A percentile compares a stretch with the other conserved stretches of the same genome.
Conservation (phyloP, 1,140 invertebrate genomes). For the Acromyrmex echinatior region DNA sequence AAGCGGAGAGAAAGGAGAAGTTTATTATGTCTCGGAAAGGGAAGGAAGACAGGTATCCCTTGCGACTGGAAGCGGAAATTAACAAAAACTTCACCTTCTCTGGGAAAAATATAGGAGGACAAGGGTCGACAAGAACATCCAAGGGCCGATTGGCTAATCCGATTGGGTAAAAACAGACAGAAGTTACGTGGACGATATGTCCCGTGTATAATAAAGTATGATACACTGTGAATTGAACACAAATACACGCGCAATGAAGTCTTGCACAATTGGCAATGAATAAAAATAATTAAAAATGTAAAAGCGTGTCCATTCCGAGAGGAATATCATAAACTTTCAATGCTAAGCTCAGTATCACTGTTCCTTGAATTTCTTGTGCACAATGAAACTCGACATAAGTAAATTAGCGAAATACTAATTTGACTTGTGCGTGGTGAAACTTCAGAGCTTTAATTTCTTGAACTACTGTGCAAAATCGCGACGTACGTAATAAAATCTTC, state of each 20-base stretch:
- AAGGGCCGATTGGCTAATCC: slow-evolving; percentile 33
- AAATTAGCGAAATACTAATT: slow-evolving; percentile 23
- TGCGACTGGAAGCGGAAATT: slow-evolving; percentile 50
- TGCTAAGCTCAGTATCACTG: not conserved
- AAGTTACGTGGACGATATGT: not conserved
- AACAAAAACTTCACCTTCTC: slow-evolving; percentile 48
- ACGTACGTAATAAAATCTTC: slow-evolving; percentile 9
- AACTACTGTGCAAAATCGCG: not conserved
- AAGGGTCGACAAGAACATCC: slow-evolving; percentile 28
- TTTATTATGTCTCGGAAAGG: slow-evolving; percentile 55
- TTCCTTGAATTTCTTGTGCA: slow-evolving; percentile 23
- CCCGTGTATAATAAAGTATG: not conserved
- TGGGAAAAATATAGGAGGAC: not conserved
- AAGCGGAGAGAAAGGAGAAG: slow-evolving; percentile 22
- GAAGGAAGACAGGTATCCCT: slow-evolving; percentile 22
- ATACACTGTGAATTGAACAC: not conserved
- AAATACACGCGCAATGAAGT: not conserved
- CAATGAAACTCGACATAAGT: slow-evolving; percentile 9
- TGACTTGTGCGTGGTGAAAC: not conserved
- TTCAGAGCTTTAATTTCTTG: slow-evolving; percentile 13
- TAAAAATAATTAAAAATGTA: not conserved
- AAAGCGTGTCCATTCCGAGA: not conserved
- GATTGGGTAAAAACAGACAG: slow-evolving; percentile 8
- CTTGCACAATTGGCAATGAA: not conserved
- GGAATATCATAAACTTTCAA: not conserved